These are phyloP conservation scores for Aproaerema taeniolella DNA, from an alignment of 2,888 invertebrate genomes.

Conservation along the genomic window DNA sequence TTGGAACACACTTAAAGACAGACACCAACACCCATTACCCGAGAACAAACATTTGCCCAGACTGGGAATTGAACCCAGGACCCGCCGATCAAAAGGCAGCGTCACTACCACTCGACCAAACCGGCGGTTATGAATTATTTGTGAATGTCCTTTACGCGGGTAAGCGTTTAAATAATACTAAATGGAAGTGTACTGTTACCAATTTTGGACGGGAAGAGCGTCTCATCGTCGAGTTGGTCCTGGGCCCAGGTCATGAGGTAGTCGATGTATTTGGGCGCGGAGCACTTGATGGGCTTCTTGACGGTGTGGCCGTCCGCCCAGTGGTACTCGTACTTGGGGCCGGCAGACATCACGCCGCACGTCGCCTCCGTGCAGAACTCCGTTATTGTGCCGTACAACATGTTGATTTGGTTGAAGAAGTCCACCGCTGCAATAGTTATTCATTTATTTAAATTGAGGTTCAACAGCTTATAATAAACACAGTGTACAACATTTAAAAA, in stretches of 20 bases:
- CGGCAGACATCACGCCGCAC: conserved; percentile 99
- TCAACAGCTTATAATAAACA: too few species aligned
- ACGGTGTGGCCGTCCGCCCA: conserved; percentile 99
- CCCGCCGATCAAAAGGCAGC: too few species aligned
- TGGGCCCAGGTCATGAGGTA: conserved; percentile 99
- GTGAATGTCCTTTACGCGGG: too few species aligned
- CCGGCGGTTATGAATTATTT: too few species aligned
- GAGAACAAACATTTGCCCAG: too few species aligned
- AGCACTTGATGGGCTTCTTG: conserved; percentile 99
- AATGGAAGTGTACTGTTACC: too few species aligned
- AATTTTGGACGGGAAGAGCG: conserved; percentile 98
- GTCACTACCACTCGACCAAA: too few species aligned
- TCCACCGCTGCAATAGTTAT: conserved; percentile 92
- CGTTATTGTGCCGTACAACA: conserved; percentile 99
- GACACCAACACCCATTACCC: too few species aligned
- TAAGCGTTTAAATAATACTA: too few species aligned
- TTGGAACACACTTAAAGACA: too few species aligned
- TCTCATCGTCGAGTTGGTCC: conserved; percentile 99
- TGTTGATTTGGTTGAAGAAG: conserved; percentile 99
- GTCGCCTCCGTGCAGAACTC: conserved; percentile 99
- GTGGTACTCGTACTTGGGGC: conserved; percentile 99
- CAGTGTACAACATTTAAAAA: background rate
- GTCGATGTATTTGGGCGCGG: conserved; percentile 99
- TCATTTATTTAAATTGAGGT: too few species aligned
- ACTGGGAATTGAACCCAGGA: too few species aligned